A percentile compares a stretch with the other conserved stretches of the same genome.
Conservation (phyloP, 2,797 vertebrate genomes). For the Otolemur crassicaudatus region DNA sequence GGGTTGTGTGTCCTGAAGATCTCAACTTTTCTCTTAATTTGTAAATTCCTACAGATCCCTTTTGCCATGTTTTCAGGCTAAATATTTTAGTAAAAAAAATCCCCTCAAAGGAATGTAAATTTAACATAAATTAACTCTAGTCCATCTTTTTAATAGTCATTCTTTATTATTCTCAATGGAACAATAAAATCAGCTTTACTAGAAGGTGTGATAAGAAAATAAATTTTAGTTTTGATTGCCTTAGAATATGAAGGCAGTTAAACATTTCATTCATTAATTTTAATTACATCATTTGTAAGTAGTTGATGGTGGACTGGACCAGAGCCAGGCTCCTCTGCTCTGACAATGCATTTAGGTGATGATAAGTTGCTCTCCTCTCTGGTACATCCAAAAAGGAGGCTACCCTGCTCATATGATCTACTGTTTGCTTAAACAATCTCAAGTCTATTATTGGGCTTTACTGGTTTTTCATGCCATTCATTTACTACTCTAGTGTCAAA, state of each 20-base stretch:
- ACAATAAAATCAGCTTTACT: conserved; percentile 61
- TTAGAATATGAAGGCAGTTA: conserved; percentile 69
- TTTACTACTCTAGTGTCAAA: conserved; percentile 18
- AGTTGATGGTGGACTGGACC: conserved; percentile 55
- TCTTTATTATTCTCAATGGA: conserved; percentile 45
- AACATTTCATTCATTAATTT: conserved; percentile 78
- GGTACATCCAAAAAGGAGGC: conserved; percentile 34
- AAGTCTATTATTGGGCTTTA: conserved; percentile 51
- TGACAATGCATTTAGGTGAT: not conserved
- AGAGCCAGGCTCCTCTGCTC: conserved; percentile 3
- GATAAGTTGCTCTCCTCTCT: not conserved
- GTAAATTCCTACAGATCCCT: not conserved
- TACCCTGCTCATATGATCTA: not conserved
- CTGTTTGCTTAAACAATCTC: conserved; percentile 21
- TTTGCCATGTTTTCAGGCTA: not conserved
- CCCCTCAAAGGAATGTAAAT: not conserved
- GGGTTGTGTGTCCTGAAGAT: not conserved
- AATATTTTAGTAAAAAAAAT: not conserved
- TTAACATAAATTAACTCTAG: not conserved
- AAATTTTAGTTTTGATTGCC: conserved; percentile 74
- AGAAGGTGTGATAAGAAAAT: conserved; percentile 65
- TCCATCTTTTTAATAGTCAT: conserved; percentile 44
- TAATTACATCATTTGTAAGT: conserved; percentile 75
- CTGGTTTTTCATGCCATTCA: conserved; percentile 28
- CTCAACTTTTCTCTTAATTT: not conserved